phyloP scores from a whole-genome alignment of 1,140 invertebrate genomes.

The Drosophila sp. region DNA sequence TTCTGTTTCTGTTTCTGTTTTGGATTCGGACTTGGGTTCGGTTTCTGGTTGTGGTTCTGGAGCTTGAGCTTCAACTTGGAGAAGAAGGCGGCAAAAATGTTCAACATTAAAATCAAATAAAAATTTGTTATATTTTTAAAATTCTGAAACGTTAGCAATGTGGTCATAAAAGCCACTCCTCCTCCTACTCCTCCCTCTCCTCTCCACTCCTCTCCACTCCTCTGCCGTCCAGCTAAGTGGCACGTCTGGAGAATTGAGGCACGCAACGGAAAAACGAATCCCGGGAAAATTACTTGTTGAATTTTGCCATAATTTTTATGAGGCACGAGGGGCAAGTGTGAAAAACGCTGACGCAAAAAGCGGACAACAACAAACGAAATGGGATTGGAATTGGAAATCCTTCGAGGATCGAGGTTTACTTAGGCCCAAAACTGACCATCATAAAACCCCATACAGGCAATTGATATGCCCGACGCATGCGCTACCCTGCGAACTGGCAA shows the following conservation, averaged over 20 bases:
- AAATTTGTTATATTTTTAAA: conserved; percentile 67
- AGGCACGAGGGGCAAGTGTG: conserved; percentile 60
- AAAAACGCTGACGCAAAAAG: conserved; percentile 66
- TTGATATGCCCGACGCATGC: conserved; percentile 57
- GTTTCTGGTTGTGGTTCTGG: neutral
- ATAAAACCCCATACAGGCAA: conserved; percentile 38
- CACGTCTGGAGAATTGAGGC: conserved; percentile 52
- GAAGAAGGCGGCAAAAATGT: conserved; percentile 67
- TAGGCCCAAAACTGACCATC: conserved; percentile 37
- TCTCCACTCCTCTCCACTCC: neutral
- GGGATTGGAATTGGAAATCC: conserved; percentile 25
- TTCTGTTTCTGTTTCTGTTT: neutral
- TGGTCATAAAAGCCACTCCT: conserved; percentile 59
- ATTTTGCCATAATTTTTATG: conserved; percentile 70
- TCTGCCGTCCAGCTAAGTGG: neutral
- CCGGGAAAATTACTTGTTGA: conserved; percentile 38
- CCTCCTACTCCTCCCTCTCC: conserved; percentile 1
- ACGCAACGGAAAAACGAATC: conserved; percentile 23
- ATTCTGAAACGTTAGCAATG: conserved; percentile 62
- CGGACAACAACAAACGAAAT: conserved; percentile 34
- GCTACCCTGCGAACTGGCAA: conserved; percentile 15
- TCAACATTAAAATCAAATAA: conserved; percentile 78
- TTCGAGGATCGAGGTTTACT: conserved; percentile 47
- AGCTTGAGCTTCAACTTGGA: neutral
- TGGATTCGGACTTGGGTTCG: neutral